phyloP scores from a whole-genome alignment of 2,113 vertebrate species.

The Gymnogyps californianus region DNA sequence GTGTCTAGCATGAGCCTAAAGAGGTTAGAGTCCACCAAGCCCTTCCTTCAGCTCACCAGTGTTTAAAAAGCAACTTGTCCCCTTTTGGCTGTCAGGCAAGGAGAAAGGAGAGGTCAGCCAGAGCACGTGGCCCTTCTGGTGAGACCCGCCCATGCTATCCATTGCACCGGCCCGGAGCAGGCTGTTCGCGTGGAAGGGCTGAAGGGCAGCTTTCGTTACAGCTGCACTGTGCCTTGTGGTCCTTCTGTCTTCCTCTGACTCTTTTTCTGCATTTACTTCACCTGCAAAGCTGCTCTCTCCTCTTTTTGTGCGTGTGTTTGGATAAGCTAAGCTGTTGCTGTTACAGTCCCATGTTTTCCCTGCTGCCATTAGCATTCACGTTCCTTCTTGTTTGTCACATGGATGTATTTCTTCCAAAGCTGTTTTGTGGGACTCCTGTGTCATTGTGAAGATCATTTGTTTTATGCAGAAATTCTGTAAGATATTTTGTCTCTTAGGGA shows the following conservation, averaged over 20 bases:
- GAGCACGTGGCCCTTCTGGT: not conserved
- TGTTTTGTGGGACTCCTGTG: not conserved
- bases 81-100: not conserved
- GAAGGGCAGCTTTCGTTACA: not conserved
- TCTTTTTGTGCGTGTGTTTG: not conserved
- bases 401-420: not conserved
- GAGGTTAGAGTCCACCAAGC: constrained; percentile 14
- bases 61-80: not conserved
- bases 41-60: not conserved
- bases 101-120: not conserved
- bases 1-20: not conserved
- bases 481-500: not conserved
- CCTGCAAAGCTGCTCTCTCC: not conserved
- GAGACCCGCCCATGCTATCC: not conserved
- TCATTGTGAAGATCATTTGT: not conserved
- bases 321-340: not conserved
- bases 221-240: not conserved
- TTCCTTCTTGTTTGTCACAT: not conserved
- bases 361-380: not conserved
- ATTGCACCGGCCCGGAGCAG: accelerated
- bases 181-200: not conserved
- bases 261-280: not conserved
- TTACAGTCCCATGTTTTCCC: not conserved
- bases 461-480: not conserved
- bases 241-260: not conserved